A percentile compares a stretch with the other conserved stretches of the same genome.
phyloP scores from a whole-genome alignment of 2,888 invertebrate species.

The Diaprepes abbreviatus region DNA sequence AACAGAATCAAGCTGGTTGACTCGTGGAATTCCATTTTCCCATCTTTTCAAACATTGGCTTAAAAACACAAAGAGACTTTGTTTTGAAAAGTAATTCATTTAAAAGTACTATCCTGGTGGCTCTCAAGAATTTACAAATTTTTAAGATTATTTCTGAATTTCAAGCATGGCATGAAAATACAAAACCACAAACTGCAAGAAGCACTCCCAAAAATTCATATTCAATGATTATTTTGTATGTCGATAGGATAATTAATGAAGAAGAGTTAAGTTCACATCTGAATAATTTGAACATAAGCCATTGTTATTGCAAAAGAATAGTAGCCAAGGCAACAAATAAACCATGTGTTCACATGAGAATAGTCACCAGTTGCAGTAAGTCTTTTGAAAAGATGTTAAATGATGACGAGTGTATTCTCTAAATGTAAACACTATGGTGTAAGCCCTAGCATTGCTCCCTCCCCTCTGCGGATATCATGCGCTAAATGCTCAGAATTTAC shows the following conservation, averaged over 20 bases:
- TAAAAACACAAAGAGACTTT: neutral
- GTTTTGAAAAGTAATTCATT: neutral
- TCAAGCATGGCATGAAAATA: neutral
- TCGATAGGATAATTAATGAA: no score
- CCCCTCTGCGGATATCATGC: neutral
- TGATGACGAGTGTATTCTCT: neutral
- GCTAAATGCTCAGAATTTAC: neutral
- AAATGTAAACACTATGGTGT: neutral
- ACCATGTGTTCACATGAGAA: neutral
- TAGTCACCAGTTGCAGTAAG: neutral
- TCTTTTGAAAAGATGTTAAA: neutral
- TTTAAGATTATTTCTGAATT: neutral
- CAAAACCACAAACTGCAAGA: neutral
- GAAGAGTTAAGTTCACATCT: no score
- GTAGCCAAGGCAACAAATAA: neutral
- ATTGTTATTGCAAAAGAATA: neutral
- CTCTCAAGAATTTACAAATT: neutral
- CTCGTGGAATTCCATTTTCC: neutral
- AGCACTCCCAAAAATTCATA: no score
- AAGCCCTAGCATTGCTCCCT: neutral
- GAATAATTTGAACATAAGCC: neutral
- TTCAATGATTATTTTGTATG: no score
- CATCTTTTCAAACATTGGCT: neutral
- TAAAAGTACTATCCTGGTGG: no score
- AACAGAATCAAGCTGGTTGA: neutral